Conservation (phyloP, 2,113 vertebrate species). For the Scartelaos histophorus region DNA sequence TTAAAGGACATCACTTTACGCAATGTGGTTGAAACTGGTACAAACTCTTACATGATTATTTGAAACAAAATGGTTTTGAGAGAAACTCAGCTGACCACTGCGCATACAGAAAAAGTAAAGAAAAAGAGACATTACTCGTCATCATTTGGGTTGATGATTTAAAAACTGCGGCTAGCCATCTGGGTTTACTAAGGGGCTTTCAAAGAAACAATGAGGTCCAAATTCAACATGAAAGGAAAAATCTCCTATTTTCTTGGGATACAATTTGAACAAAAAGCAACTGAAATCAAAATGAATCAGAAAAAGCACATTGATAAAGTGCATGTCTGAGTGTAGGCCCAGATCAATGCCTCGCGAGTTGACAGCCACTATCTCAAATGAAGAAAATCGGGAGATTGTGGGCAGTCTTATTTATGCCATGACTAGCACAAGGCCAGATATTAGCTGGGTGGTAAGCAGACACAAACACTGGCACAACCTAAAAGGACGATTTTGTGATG, state of each 20-base stretch:
- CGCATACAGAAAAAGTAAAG: slow-evolving; percentile 28
- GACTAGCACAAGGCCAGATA: slow-evolving; percentile 3
- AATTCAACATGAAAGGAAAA: slow-evolving; percentile 40
- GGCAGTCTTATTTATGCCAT: slow-evolving; percentile 10
- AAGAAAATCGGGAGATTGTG: slow-evolving; percentile 2
- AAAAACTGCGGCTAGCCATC: slow-evolving; percentile 31
- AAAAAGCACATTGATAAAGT: no score
- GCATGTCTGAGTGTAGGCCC: no score
- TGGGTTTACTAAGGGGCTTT: not conserved
- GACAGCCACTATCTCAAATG: no score
- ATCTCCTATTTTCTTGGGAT: slow-evolving; percentile 33
- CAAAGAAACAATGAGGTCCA: slow-evolving; percentile 22
- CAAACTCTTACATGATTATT: slow-evolving; percentile 24
- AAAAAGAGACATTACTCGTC: slow-evolving; percentile 22
- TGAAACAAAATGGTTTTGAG: slow-evolving; percentile 24
- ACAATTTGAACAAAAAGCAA: slow-evolving; percentile 32
- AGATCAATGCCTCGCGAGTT: no score
- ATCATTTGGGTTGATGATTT: slow-evolving; percentile 50
- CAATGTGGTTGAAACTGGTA: slow-evolving; percentile 45
- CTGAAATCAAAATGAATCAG: no score
- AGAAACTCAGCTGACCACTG: slow-evolving; percentile 33
- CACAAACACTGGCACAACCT: not conserved
- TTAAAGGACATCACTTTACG: slow-evolving; percentile 43
- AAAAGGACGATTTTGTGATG: not conserved
- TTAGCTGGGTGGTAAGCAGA: slow-evolving; percentile 1